These are phyloP conservation scores for Petrolisthes cinctipes DNA, from an alignment of 2,888 invertebrate genomes.

Conservation along the genomic window DNA sequence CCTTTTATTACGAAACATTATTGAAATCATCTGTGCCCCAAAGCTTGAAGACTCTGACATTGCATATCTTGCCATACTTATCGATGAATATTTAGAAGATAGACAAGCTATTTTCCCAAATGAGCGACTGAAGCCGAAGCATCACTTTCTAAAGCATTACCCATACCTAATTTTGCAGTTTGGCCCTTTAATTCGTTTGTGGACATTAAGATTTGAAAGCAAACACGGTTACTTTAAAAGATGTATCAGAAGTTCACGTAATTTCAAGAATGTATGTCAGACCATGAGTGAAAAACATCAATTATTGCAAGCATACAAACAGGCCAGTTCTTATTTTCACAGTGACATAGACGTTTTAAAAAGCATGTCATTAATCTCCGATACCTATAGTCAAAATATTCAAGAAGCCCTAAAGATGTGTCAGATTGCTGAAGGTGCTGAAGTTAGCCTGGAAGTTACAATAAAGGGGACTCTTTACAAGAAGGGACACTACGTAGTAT, in stretches of 20 bases:
- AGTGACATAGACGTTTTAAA: background rate
- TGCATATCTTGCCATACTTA: constrained; percentile 30
- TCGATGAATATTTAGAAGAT: constrained; percentile 24
- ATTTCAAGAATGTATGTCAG: constrained; percentile 27
- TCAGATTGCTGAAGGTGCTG: constrained; percentile 23
- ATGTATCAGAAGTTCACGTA: constrained; percentile 16
- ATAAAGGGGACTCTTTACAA: constrained; percentile 21
- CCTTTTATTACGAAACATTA: background rate
- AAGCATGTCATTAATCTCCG: constrained; percentile 14
- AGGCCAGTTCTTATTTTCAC: constrained; percentile 9
- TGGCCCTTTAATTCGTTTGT: constrained; percentile 65
- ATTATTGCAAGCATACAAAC: constrained; percentile 29
- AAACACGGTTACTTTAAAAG: constrained; percentile 66
- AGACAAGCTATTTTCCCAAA: constrained; percentile 48
- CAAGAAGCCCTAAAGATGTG: constrained; percentile 10
- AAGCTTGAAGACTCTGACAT: background rate
- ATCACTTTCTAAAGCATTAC: constrained; percentile 66
- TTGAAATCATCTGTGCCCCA: background rate
- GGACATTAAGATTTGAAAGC: constrained; percentile 66
- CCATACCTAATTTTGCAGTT: constrained; percentile 62
- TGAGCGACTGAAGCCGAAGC: constrained; percentile 65
- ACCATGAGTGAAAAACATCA: constrained; percentile 29
- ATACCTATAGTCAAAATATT: constrained; percentile 6
- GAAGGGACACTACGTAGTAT: constrained; percentile 21
- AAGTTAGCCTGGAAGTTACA: constrained; percentile 25